Evolutionary conservation across 2,797 vertebrate species (phyloP), one percentile per base, ranked within the genome.

Genomic region (Carapus acus): DNA sequence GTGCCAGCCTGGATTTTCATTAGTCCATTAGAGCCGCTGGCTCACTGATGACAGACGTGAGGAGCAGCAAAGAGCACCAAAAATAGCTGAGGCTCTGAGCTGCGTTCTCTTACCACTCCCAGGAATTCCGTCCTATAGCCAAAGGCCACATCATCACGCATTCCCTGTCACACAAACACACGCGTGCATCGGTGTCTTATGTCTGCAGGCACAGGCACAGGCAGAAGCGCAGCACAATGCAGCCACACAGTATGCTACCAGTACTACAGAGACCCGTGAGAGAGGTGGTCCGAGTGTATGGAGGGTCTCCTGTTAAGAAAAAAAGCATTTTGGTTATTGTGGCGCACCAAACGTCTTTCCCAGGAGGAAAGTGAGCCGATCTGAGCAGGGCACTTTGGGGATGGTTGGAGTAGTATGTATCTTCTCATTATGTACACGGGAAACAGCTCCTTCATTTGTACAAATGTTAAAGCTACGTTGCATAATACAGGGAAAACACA

Each of bases 251-350:
- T 69, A 67, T 71, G 69, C 72, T 54, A 77, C 37, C 62, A 64
- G 59, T 63, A 70, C 39, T 78, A 87, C 81, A 78, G 69, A n/a
- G 48, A 87, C 87, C 85, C 44, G 13, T 83, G 69, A 65, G 49
- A 75, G 1, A 69, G 75, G 34, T 24, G 62, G 39, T 72, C 79
- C 36, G 60, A 49, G 27, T 83, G 68, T 39, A 21, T 19, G 6
- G 58, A 58, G 31, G 74, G 66, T 38, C 65, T 84, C 82, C 88
- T 88, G 85, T 82, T 67, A 61, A 77, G 69, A 27, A 84, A 45
- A 84, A 71, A 81, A 53, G 59, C 24, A 76, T 38, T 73, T 76
- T 23, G 56, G 18, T 72, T 40, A 74, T 49, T 46, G 41, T 49
- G 54, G 24, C 9, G 24, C 9, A 9, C 5, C 5, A 22, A 1